phyloP scores from a whole-genome alignment of 1,140 invertebrate species.

The Adelges cooleyi region DNA sequence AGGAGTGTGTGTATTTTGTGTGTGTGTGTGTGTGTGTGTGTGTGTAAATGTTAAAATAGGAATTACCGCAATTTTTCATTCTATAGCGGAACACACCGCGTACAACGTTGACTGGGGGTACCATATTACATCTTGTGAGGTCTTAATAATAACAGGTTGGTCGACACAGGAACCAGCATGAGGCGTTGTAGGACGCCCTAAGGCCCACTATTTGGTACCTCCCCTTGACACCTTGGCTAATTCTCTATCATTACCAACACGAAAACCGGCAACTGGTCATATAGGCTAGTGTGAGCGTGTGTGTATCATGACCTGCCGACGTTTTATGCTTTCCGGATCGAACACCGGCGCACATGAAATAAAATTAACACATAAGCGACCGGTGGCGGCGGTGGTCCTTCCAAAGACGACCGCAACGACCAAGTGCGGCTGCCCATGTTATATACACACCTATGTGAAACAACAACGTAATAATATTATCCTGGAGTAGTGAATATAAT shows the following conservation, averaged over 20 bases:
- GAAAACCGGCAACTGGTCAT: constrained; percentile 16
- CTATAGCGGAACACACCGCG: neutral
- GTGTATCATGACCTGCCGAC: neutral
- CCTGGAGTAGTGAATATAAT: no score
- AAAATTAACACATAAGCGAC: constrained; percentile 12
- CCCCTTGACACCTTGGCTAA: constrained; percentile 29
- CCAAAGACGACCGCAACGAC: neutral
- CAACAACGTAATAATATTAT: no score
- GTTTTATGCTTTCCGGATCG: constrained; percentile 19
- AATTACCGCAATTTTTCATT: constrained; percentile 19
- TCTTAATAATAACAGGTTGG: constrained; percentile 28
- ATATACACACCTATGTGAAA: no score
- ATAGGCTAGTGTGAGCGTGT: constrained; percentile 5
- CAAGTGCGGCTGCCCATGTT: no score
- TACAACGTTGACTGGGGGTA: neutral
- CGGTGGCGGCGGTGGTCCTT: neutral
- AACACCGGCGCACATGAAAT: neutral
- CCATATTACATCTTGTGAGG: constrained; percentile 23
- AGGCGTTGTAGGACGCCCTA: constrained; percentile 24
- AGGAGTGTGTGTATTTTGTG: no score
- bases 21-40: neutral
- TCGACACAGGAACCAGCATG: constrained; percentile 16
- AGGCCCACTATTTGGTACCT: constrained; percentile 24
- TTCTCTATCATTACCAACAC: constrained; percentile 25
- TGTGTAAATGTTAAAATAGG: constrained; percentile 3